Evolutionary conservation across 2,113 vertebrate species (phyloP), one percentile per base, ranked within the genome.

Genomic region (Microtus ochrogaster): DNA sequence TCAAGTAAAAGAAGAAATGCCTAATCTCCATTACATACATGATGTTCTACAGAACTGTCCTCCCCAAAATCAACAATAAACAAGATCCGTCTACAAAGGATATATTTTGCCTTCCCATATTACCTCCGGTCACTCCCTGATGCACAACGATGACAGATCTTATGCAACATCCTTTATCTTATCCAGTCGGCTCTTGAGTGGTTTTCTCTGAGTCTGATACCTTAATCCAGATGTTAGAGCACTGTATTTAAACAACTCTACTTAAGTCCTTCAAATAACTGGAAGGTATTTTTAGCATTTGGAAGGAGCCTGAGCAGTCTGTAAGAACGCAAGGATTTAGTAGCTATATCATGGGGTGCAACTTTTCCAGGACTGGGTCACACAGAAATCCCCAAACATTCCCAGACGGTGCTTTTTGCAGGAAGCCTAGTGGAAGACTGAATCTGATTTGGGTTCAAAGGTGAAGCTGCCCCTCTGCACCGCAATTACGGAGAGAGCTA

Each of bases 321-420:
- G 49, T 84, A 94, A 72, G 83, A 72, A 58, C 47, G 39, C 83
- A 87, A 22, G 95, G 90, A 73, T 89, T 90, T 36, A 89, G 61
- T 7, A 55, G 52, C 78, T 89, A 0, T 47, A 83, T 70, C 73
- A 55, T n/a, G 12, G 30, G 61, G 47, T 30, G 77, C 78, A 47
- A 30, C 28, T 83, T 94, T 94, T 83, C 61, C 49, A 16, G 26
- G 70, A 21, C n/a, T 24, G 36, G 52, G 39, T 49, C 79, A 26
- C 87, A 52, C 90, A 96, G 76, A 98, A 98, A 98, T 96, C 96
- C 97, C 97, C 97, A 73, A 97, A 96, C 72, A 97, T 97, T 92
- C 96, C 96, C 16, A 55, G 26, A 74, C 72, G 70, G 86, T 58
- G 91, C 52, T 94, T 84, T 78, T 78, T 58, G 41, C 61, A 89